Evolutionary conservation across 1,140 invertebrate species (phyloP), one percentile per base, ranked within the genome.

Genomic region (Zaprionus capensis): DNA sequence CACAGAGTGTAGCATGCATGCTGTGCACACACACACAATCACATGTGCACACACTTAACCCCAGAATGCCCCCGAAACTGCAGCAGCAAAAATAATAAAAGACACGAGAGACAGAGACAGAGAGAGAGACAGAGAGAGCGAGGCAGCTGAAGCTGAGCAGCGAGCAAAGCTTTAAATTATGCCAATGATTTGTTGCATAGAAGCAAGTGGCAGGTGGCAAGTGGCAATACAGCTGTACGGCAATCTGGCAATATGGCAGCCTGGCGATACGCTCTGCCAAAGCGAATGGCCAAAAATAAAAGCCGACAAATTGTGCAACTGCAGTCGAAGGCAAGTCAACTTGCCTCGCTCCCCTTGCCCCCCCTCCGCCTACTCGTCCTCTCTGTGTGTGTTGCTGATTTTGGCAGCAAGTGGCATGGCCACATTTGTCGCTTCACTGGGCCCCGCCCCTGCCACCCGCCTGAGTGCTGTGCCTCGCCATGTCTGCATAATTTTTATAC

Each of bases 101-200:
- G 62, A 71, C 46, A 70, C 38, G 64, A 36, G 31, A 57, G 46
- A 51, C 11, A 36, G 15, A 46, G 55, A 24, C 2, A 22, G 46
- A 22, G 17, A 49, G 7, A 49, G 20, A 20, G 28, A 22, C 0
- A 22, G 38, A 24, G 6, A 38, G 26, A 61, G 56, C 17, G 55
- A 44, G 17, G 24, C 61, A 51, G 55, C 65, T 65, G 66, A 53
- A 31, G 64, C 59, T 58, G 57, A 73, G 71, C n/a, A 28, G 15
- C 49, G 51, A 76, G 64, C 71, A 58, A 82, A 65, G 85, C 84
- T 81, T 88, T 88, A 88, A 88, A 88, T 88, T 88, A 88, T 88
- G 84, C 84, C 84, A 88, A 88, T 88, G 84, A 88, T 88, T 88
- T 88, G 84, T 88, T 88, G 85, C 84, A 88, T 83, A 88, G 81